Evolutionary conservation across 2,113 vertebrate genomes (phyloP).

Genomic region (Smithornis capensis): DNA sequence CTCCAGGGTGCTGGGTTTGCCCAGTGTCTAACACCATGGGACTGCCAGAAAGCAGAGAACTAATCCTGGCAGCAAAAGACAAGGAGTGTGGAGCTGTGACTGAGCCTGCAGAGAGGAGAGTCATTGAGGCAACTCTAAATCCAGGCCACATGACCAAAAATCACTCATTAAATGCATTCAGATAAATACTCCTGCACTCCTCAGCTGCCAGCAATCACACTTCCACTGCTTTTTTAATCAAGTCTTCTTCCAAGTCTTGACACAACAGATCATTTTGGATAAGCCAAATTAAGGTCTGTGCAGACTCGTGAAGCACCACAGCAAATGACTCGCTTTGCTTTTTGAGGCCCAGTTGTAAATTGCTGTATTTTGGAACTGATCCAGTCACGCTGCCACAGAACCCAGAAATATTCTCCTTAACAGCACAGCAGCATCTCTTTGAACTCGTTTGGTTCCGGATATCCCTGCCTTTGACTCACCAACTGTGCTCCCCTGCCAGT

Average conservation of each 20-base stretch:
- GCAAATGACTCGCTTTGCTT: background rate
- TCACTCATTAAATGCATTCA: background rate
- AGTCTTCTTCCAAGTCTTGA: background rate
- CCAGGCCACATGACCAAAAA: background rate
- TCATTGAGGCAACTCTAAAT: background rate
- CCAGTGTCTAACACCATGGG: accelerated
- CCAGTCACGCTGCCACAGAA: background rate
- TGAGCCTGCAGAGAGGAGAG: background rate
- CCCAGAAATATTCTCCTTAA: background rate
- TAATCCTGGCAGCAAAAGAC: background rate
- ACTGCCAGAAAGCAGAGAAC: background rate
- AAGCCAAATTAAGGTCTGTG: background rate
- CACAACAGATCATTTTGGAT: background rate
- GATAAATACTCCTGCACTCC: background rate
- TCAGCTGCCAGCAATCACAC: background rate
- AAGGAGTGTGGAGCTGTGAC: background rate
- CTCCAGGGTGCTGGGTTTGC: background rate
- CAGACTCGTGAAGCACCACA: background rate
- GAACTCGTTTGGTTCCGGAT: background rate
- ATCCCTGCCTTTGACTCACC: background rate
- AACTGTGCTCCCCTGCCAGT: background rate
- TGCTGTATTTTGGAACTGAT: background rate
- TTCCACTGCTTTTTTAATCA: background rate
- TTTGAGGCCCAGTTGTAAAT: background rate
- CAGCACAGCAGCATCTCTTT: background rate